Percentiles rank a stretch among this genome's conserved stretches.
phyloP scores from a whole-genome alignment of 1,140 invertebrate genomes.

The Acromyrmex echinatior region DNA sequence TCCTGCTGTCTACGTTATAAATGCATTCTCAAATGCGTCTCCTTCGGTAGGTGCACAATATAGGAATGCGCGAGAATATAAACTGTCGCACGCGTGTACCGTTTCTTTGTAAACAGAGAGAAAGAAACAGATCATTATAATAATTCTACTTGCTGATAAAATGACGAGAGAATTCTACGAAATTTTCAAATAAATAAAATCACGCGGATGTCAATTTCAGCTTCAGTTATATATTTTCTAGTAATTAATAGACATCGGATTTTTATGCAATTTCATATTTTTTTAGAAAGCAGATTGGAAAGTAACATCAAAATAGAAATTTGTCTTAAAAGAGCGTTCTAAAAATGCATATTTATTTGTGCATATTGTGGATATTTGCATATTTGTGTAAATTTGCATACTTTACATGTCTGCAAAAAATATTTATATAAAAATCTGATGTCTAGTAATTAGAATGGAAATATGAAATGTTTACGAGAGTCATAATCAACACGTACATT shows the following conservation, averaged over 20 bases:
- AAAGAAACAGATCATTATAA: neutral
- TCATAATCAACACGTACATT: neutral
- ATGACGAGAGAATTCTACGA: neutral
- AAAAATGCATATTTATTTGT: no score
- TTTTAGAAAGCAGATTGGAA: no score
- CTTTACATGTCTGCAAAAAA: no score
- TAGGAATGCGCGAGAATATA: neutral
- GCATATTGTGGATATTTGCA: no score
- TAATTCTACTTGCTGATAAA: neutral
- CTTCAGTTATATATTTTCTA: neutral
- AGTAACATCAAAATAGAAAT: no score
- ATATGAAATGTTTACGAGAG: neutral
- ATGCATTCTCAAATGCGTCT: constrained; percentile 21
- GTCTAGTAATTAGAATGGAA: neutral
- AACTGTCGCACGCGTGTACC: neutral
- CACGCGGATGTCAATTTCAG: neutral
- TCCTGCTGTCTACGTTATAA: neutral
- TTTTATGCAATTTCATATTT: no score
- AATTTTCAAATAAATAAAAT: neutral
- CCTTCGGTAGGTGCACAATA: neutral
- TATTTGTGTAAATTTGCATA: no score
- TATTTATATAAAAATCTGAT: no score
- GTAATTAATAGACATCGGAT: neutral
- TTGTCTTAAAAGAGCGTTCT: no score
- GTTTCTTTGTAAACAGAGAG: neutral